Conservation (phyloP, 2,113 vertebrate species). For the Myrmecobius fasciatus region DNA sequence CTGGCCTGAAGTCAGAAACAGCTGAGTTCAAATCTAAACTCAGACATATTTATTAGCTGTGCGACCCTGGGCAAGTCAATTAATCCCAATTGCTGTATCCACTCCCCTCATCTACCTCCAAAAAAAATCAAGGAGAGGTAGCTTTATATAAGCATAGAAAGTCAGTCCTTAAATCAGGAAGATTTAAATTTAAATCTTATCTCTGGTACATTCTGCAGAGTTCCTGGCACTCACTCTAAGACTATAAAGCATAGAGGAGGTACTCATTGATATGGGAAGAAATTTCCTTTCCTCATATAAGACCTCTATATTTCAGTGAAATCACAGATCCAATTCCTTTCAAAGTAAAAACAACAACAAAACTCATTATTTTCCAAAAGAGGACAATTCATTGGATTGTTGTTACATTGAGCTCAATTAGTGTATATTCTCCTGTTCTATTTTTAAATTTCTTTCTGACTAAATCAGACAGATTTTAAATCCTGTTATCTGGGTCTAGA, state of each 20-base stretch:
- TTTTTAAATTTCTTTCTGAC: background rate
- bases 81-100: background rate
- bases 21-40: background rate
- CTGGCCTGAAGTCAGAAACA: background rate
- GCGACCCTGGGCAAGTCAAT: background rate
- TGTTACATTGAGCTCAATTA: conserved; percentile 67
- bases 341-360: background rate
- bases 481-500: conserved; percentile 19
- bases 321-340: background rate
- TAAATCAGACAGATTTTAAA: conserved; percentile 59
- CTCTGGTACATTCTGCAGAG: background rate
- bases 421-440: conserved; percentile 60
- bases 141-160: background rate
- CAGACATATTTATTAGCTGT: background rate
- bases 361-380: conserved; percentile 61
- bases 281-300: background rate
- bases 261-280: background rate
- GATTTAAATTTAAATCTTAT: background rate
- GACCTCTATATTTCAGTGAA: no score
- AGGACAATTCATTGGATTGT: conserved; percentile 69
- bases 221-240: background rate
- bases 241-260: background rate
- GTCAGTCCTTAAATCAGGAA: background rate
- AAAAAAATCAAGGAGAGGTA: background rate
- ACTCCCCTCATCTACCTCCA: no score